Base-by-base conservation (phyloP, 2,888 invertebrate genomes). In the Crocallis elinguaria region DNA sequence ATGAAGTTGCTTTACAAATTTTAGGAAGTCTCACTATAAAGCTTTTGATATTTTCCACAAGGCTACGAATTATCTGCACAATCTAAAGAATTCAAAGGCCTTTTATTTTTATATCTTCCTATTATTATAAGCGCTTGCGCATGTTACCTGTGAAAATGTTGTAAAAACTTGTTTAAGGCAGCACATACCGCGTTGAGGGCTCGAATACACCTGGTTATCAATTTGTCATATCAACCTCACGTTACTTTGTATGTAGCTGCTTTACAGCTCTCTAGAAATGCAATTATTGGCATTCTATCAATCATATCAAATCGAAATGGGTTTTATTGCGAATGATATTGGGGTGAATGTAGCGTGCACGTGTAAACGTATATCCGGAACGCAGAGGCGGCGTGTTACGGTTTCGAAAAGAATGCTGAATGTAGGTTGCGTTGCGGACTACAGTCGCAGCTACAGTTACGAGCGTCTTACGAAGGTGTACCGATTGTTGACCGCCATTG, bases 321-420 rank as follows among this genome's bases (percentile, higher is more conserved):
- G 72, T 85, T 88, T 87, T 88, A 88, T 82, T 75, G 58, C 71
- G 62, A 73, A 71, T 62, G 77, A 67, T 73, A 78, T 84, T 87
- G 77, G 79, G 82, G 76, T 83, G 81, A 89, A 77, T 82, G 75
- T 87, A 65, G 84, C 84, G 66, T 86, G 86, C 75, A 67, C 77
- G 68, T 67, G 67, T 51, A 49, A 53, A 61, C 44, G 56, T 62
- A 78, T 84, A 90, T 88, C 88, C 89, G 89, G 89, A 86, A 86
- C 88, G 87, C 84, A 84, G 84, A 86, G 88, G 79, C 86, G 85
- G 85, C 83, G 84, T 89, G 88, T 87, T 90, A 91, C 91, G 87
- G 89, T 89, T 91, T 88, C 85, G 85, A 86, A 89, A 91, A 91
- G 90, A 91, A 91, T 91, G 88, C 86, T 76, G 86, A 88, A 90